These are phyloP conservation scores for Thymelicus sylvestris DNA, from an alignment of 2,888 invertebrate species.

Conservation along the genomic window DNA sequence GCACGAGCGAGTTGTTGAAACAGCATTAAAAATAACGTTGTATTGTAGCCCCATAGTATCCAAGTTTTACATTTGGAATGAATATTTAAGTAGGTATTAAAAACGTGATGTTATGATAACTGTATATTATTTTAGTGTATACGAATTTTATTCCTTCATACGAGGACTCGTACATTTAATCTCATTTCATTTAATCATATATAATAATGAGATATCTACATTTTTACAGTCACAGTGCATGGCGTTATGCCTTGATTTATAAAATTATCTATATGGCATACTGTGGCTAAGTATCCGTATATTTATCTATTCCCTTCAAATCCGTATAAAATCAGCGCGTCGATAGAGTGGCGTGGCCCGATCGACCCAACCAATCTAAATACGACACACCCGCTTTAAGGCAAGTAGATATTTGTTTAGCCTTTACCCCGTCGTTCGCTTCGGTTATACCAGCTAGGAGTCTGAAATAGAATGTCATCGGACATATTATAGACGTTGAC, in stretches of 20 bases:
- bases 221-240: no score
- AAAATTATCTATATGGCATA: no score
- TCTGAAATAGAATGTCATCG: slow-evolving; percentile 1
- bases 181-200: no score
- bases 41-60: not conserved
- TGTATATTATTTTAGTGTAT: no score
- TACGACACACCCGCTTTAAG: slow-evolving; percentile 19
- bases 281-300: no score
- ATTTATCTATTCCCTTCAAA: slow-evolving; percentile 5
- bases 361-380: slow-evolving; percentile 19
- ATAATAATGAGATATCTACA: no score
- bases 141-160: no score
- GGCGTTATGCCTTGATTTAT: no score
- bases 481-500: not conserved
- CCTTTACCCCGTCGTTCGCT: slow-evolving; percentile 4
- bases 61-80: not conserved
- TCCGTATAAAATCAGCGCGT: slow-evolving; percentile 6
- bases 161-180: no score
- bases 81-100: not conserved
- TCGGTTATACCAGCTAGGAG: not conserved
- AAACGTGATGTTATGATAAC: no score
- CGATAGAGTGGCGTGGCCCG: not conserved
- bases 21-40: slow-evolving; percentile 11
- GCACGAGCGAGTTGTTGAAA: slow-evolving; percentile 17
- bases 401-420: slow-evolving; percentile 16